phyloP scores from a whole-genome alignment of 2,797 vertebrate species.

The Lepilemur septentrionalis region DNA sequence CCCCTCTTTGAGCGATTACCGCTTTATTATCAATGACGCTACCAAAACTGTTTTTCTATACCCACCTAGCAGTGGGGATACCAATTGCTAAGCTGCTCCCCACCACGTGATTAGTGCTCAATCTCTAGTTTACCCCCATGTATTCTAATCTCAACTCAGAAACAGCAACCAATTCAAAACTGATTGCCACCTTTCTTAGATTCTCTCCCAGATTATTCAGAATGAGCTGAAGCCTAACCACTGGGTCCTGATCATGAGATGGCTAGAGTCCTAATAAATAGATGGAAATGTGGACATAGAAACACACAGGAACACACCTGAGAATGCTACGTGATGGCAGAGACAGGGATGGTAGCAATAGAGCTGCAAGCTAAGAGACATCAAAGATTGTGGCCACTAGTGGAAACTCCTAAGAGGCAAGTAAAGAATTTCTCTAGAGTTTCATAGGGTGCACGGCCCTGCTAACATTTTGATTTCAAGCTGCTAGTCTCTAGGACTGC shows the following conservation, averaged over 20 bases:
- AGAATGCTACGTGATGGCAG: background rate
- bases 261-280: background rate
- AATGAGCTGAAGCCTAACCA: background rate
- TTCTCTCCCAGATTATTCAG: background rate
- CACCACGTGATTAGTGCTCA: background rate
- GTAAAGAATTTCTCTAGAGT: background rate
- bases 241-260: background rate
- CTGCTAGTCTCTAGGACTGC: too few species aligned
- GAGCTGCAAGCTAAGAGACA: background rate
- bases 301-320: background rate
- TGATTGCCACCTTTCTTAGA: background rate
- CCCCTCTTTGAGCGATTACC: background rate
- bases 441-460: background rate
- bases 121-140: background rate
- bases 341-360: too few species aligned
- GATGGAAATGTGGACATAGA: background rate
- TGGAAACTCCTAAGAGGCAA: background rate
- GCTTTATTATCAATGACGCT: background rate
- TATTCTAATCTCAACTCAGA: background rate
- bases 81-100: background rate
- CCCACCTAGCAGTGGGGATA: background rate
- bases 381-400: too few species aligned
- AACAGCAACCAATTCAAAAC: background rate
- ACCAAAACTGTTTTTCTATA: background rate
- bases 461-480: background rate